phyloP scores from a whole-genome alignment of 2,797 vertebrate species.

The Myoxocephalus aenaeus region DNA sequence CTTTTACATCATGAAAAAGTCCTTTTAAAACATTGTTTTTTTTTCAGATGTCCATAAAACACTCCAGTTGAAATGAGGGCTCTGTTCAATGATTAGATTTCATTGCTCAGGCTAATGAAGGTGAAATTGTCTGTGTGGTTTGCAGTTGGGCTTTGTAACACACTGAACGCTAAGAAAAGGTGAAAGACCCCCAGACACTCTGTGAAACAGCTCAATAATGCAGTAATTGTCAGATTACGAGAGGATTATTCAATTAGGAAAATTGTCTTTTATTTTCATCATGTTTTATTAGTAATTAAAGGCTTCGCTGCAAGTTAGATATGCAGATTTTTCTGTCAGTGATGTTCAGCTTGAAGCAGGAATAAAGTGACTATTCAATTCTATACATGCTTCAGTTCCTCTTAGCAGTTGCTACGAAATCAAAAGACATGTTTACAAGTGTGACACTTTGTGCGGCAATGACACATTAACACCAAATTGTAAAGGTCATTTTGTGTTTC shows the following conservation, averaged over 20 bases:
- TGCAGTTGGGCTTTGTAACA: not conserved
- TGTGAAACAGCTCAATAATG: not conserved
- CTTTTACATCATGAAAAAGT: conserved; percentile 10
- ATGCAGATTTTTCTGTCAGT: not conserved
- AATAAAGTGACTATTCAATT: not conserved
- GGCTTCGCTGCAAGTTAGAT: not conserved
- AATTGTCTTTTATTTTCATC: not conserved
- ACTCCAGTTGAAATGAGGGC: not conserved
- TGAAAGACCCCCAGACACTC: not conserved
- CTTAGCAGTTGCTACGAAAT: not conserved
- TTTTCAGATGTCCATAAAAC: conserved; percentile 1
- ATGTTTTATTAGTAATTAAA: not conserved
- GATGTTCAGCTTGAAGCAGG: not conserved
- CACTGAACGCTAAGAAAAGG: not conserved
- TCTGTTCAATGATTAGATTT: not conserved
- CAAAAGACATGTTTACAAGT: not conserved
- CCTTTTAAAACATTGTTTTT: not conserved
- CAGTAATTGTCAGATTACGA: conserved; percentile 12
- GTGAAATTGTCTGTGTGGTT: conserved; percentile 13
- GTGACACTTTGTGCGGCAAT: not conserved
- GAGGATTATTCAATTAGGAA: not conserved
- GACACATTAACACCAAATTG: too few species aligned
- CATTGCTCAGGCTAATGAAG: conserved; percentile 9
- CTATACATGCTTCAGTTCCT: not conserved
- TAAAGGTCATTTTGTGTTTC: not conserved